Conservation (phyloP, 2,113 vertebrate species). For the Hoplias malabaricus region DNA sequence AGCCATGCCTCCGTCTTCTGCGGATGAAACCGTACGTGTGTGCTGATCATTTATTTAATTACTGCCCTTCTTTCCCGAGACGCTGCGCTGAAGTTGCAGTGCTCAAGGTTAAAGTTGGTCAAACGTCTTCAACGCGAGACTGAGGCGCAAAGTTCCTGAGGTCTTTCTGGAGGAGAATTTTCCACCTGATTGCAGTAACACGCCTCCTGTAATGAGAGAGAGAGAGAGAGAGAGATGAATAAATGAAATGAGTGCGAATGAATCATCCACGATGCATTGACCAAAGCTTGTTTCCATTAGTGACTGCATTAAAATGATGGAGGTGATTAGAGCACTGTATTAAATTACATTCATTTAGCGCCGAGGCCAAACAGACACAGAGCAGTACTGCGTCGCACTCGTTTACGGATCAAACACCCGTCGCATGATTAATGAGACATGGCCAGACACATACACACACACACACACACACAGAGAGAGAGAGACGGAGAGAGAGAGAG, state of each 20-base stretch:
- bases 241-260: slow-evolving; percentile 2
- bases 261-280: slow-evolving; percentile 17
- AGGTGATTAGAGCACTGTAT: slow-evolving; percentile 32
- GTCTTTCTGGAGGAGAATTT: neutral
- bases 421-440: slow-evolving; percentile 49
- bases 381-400: neutral
- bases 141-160: neutral
- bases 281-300: slow-evolving; percentile 9
- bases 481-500: slow-evolving; percentile 8
- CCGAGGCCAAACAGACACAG: slow-evolving; percentile 24
- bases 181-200: neutral
- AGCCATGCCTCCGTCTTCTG: neutral
- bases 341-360: slow-evolving; percentile 28
- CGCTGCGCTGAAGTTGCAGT: neutral
- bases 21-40: neutral
- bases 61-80: neutral
- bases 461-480: neutral
- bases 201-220: neutral
- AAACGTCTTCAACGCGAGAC: neutral
- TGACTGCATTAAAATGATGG: slow-evolving; percentile 31
- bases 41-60: neutral
- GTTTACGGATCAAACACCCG: slow-evolving; percentile 3
- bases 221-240: neutral
- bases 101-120: slow-evolving; percentile 8
- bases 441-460: too few relatives aligned